These are phyloP conservation scores for Sparidentex hasta DNA, from an alignment of 2,797 vertebrate species.

Conservation along the genomic window DNA sequence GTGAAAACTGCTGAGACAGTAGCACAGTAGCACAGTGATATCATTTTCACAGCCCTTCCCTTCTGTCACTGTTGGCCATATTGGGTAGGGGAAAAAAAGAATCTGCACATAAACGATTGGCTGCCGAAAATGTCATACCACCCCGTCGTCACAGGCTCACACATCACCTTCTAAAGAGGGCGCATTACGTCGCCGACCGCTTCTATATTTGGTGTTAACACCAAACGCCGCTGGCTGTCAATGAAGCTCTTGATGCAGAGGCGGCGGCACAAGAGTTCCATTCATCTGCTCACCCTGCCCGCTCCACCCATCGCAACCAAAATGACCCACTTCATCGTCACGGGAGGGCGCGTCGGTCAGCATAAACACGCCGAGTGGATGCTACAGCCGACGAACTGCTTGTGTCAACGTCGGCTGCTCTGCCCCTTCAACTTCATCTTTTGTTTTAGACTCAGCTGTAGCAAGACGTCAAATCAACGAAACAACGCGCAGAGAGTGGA, in stretches of 20 bases:
- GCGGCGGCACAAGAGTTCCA: constrained; percentile 63
- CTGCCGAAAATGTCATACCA: constrained; percentile 79
- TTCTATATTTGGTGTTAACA: constrained; percentile 78
- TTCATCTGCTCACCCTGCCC: constrained; percentile 68
- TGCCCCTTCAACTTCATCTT: constrained; percentile 35
- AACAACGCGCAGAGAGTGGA: neutral
- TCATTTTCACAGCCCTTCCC: constrained; percentile 44
- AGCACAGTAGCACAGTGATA: constrained; percentile 48
- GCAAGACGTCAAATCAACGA: constrained; percentile 12
- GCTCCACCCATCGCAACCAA: constrained; percentile 32
- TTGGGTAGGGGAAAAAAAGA: constrained; percentile 15
- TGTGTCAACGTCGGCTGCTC: constrained; percentile 23
- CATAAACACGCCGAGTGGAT: constrained; percentile 49
- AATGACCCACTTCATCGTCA: constrained; percentile 63
- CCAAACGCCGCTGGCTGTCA: constrained; percentile 70
- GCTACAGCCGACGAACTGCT: constrained; percentile 36
- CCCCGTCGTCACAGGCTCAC: constrained; percentile 64
- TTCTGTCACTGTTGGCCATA: constrained; percentile 30
- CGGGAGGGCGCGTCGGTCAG: constrained; percentile 30
- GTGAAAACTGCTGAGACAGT: constrained; percentile 48
- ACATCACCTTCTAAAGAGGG: constrained; percentile 68
- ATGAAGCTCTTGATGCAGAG: constrained; percentile 67
- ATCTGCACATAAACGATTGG: constrained; percentile 66
- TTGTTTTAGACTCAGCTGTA: constrained; percentile 10
- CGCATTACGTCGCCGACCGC: constrained; percentile 64